Evolutionary conservation across 2,113 vertebrate species (phyloP).

Genomic region (Willisornis vidua): DNA sequence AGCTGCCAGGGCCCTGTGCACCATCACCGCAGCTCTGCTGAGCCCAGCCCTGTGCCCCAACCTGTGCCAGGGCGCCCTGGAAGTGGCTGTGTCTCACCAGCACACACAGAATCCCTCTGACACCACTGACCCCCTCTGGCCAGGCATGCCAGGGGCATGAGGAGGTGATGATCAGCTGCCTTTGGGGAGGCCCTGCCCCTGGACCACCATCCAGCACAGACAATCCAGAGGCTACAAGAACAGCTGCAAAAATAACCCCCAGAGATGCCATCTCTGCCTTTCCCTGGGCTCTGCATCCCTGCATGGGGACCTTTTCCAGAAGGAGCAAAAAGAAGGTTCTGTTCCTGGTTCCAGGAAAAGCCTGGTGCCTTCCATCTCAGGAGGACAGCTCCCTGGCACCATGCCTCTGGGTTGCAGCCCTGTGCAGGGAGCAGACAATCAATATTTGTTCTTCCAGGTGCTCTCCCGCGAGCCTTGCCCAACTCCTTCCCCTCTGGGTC

Average conservation of each 20-base stretch:
- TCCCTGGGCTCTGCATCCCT: neutral
- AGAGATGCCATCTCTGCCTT: fast-evolving
- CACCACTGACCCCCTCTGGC: fast-evolving
- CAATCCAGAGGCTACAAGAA: fast-evolving
- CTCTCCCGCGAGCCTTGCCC: fast-evolving
- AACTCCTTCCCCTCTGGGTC: neutral
- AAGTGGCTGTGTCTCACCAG: fast-evolving
- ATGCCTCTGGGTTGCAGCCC: neutral
- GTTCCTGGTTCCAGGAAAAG: constrained; percentile 30
- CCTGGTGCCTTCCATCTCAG: neutral
- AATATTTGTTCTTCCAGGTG: neutral
- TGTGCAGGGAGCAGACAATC: neutral
- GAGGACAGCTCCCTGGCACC: neutral
- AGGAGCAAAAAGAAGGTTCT: constrained; percentile 19
- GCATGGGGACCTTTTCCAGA: neutral
- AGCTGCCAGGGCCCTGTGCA: fast-evolving
- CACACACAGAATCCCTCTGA: fast-evolving
- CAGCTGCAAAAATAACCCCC: neutral
- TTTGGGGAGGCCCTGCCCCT: neutral
- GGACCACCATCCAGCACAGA: neutral
- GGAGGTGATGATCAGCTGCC: no score
- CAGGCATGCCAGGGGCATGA: fast-evolving
- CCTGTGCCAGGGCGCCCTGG: neutral
- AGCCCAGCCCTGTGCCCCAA: neutral
- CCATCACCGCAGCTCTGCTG: fast-evolving